phyloP scores from a whole-genome alignment of 2,797 vertebrate genomes.

The Danio aesculapii region DNA sequence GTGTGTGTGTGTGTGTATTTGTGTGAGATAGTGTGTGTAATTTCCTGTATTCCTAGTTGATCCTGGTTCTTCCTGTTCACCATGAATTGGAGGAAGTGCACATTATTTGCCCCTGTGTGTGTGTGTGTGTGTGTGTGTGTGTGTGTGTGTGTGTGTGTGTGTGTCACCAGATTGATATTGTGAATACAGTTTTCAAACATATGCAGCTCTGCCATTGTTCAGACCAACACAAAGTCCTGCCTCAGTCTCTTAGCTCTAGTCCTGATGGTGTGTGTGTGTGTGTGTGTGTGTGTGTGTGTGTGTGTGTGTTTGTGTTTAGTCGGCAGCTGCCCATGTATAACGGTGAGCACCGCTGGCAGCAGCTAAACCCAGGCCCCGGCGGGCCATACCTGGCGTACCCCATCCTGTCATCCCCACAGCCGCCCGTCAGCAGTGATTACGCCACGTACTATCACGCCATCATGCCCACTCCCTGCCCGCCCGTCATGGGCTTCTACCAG shows the following conservation, averaged over 20 bases:
- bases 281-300: no score
- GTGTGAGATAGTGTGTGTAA: conserved; percentile 49
- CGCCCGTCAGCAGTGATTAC: conserved; percentile 93
- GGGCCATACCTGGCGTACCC: conserved; percentile 94
- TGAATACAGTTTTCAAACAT: not conserved
- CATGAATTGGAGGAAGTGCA: conserved; percentile 83
- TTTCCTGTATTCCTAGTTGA: conserved; percentile 54
- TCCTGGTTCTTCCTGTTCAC: conserved; percentile 65
- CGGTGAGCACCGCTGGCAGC: conserved; percentile 95
- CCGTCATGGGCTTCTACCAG: conserved; percentile 98
- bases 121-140: not conserved
- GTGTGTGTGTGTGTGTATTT: conserved; percentile 61
- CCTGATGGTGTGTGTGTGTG: no score
- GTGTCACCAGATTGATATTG: not conserved
- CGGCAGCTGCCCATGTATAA: conserved; percentile 94
- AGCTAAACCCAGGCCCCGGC: conserved; percentile 80
- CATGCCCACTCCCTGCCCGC: conserved; percentile 95
- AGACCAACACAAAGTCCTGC: no score
- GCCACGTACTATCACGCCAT: conserved; percentile 88
- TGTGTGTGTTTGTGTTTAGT: conserved; percentile 39
- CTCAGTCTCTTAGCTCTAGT: no score
- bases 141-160: conserved; percentile 19
- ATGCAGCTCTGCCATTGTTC: no score
- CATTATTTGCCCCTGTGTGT: conserved; percentile 46
- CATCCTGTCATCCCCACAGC: conserved; percentile 91